Evolutionary conservation across 1,140 invertebrate genomes (phyloP).

Genomic region (Dolichoris vasculosae): DNA sequence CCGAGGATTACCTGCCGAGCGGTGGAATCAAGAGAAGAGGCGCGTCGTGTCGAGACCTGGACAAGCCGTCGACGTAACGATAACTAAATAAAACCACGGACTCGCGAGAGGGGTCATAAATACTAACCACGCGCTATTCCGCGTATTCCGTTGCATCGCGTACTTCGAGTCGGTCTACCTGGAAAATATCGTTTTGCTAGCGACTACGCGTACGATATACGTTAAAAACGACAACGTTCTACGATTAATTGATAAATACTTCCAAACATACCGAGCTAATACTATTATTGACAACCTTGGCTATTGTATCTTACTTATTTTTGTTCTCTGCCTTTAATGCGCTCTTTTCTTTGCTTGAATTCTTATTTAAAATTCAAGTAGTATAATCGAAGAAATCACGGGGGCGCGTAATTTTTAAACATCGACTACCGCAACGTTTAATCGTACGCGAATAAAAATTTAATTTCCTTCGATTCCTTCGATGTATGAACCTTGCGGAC

Average conservation of each 20-base stretch:
- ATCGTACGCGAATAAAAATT: neutral
- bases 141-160: conserved; percentile 45
- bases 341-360: neutral
- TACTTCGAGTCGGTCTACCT: neutral
- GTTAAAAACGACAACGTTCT: neutral
- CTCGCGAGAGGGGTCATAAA: conserved; percentile 38
- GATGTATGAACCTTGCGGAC: too few relatives aligned
- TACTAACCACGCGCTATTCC: conserved; percentile 7
- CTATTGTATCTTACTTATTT: neutral
- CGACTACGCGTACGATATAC: neutral
- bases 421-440: neutral
- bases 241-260: neutral
- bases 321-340: neutral
- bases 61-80: conserved; percentile 37
- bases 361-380: neutral
- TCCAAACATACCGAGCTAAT: neutral
- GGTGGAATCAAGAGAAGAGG: neutral
- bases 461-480: too few relatives aligned
- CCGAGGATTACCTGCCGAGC: neutral
- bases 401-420: neutral
- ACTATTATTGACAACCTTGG: neutral
- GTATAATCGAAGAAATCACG: neutral
- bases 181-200: neutral
- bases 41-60: conserved; percentile 34
- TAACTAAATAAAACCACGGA: conserved; percentile 47